Conservation (phyloP, 2,797 vertebrate genomes). For the Oreochromis mossambicus region DNA sequence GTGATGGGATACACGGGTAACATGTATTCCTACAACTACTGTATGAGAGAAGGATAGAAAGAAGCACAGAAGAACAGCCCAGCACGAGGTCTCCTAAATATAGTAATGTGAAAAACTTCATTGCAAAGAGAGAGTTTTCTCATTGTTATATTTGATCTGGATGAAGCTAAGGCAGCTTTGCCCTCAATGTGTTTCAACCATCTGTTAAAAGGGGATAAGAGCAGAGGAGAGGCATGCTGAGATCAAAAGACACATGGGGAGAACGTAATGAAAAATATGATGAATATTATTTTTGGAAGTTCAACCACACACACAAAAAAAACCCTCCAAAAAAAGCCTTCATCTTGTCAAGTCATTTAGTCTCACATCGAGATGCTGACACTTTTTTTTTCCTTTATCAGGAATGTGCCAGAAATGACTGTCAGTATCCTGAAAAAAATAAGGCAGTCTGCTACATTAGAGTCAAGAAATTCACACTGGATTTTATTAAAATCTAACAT, state of each 20-base stretch:
- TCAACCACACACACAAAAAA: slow-evolving; percentile 19
- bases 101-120: slow-evolving; percentile 44
- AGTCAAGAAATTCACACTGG: background rate
- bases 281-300: slow-evolving; percentile 48
- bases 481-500: background rate
- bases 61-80: slow-evolving; percentile 35
- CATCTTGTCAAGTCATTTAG: background rate
- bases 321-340: background rate
- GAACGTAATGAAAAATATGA: slow-evolving; percentile 43
- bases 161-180: slow-evolving; percentile 59
- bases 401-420: background rate
- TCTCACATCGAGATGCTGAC: background rate
- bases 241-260: slow-evolving; percentile 71
- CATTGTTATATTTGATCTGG: slow-evolving; percentile 63
- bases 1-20: slow-evolving; percentile 17
- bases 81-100: slow-evolving; percentile 63
- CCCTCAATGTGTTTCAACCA: slow-evolving; percentile 39
- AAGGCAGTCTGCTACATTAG: background rate
- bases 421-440: background rate
- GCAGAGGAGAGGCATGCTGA: slow-evolving; percentile 56
- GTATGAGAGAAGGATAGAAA: slow-evolving; percentile 13
- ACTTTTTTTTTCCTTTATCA: background rate
- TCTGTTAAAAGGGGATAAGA: slow-evolving; percentile 63
- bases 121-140: slow-evolving; percentile 51
- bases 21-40: slow-evolving; percentile 13